Evolutionary conservation across 2,888 invertebrate species (phyloP), one percentile per base, ranked within the genome.

Genomic region (Oasisia sp.): DNA sequence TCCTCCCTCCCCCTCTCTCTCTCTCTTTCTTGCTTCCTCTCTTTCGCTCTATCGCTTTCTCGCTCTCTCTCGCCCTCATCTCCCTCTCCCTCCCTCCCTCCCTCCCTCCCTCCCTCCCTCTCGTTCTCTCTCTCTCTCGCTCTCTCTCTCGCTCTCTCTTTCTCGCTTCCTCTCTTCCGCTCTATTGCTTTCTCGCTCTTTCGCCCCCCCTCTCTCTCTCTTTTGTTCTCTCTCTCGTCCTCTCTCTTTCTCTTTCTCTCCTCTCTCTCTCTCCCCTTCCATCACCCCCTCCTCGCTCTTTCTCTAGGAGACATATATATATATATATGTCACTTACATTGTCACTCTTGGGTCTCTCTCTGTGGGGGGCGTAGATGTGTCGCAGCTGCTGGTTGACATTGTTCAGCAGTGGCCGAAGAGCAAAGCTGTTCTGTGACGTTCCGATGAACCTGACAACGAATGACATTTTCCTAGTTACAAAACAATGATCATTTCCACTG

Each of bases 361-460:
- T 74, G 74, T 74, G 74, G 7, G 74, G 74, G 74, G 74, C 91
- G 91, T 94, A 94, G 32, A 94, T 93, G 12, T 92, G 92, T 32
- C 93, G 92, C 12, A 94, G 93, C 91, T 95, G 95, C 38, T 93
- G 91, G 11, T 94, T 94, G 32, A 95, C 92, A 89, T 93, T 94
- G 89, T 92, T 91, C 90, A 95, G 91, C 11, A 95, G 93, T n/a
- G 93, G 93, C n/a, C 93, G 92, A 8, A 95, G 89, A 19, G 93
- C 93, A 27, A 95, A 94, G 92, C 95, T 95, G 91, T 94, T 94
- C 8, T 94, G 94, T 1, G 95, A 95, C 1, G 95, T 95, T 4
- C 95, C 95, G 14, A 95, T 93, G 93, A 95, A 95, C 90, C 95
- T 95, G 89, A 90, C 91, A 91, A 74, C 27, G 27, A 74, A 27